A percentile compares a stretch with the other conserved stretches of the same genome.
Evolutionary conservation across 2,888 invertebrate species (phyloP).

Genomic region (Laspeyria flexula): DNA sequence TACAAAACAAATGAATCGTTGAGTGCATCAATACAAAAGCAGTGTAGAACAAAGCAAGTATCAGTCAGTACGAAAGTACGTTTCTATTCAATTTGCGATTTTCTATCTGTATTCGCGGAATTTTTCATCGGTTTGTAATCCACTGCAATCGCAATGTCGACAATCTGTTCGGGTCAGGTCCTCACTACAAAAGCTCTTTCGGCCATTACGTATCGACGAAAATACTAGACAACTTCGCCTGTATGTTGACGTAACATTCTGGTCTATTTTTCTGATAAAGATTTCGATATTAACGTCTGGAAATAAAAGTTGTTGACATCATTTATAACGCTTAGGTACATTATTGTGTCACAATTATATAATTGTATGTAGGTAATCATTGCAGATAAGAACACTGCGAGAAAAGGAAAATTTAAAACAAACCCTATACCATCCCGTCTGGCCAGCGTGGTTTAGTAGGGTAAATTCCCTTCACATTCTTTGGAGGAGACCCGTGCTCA

Average conservation of each 20-base stretch:
- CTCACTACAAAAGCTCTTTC: conserved; percentile 50
- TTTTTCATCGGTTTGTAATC: conserved; percentile 75
- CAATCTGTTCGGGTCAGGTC: conserved; percentile 40
- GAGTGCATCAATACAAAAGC: conserved; percentile 39
- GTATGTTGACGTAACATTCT: conserved; percentile 12
- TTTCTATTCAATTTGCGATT: conserved; percentile 72
- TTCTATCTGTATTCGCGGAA: conserved; percentile 60
- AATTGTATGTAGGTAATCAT: no score
- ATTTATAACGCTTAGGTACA: no score
- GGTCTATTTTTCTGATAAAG: conserved; percentile 12
- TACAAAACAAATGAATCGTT: conserved; percentile 19
- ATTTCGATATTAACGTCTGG: neutral
- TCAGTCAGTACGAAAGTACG: conserved; percentile 57
- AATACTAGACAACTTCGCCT: conserved; percentile 20
- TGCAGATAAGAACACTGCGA: no score
- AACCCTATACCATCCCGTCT: no score
- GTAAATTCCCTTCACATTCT: no score
- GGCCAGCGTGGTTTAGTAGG: no score
- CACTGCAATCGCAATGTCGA: conserved; percentile 56
- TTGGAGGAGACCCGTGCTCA: no score
- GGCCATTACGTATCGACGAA: conserved; percentile 25
- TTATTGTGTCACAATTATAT: no score
- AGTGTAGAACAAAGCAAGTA: conserved; percentile 55
- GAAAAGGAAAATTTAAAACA: no score
- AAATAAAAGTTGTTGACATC: neutral